These are phyloP conservation scores for Bujurquina vittata DNA, from an alignment of 2,113 vertebrate species.

Conservation along the genomic window DNA sequence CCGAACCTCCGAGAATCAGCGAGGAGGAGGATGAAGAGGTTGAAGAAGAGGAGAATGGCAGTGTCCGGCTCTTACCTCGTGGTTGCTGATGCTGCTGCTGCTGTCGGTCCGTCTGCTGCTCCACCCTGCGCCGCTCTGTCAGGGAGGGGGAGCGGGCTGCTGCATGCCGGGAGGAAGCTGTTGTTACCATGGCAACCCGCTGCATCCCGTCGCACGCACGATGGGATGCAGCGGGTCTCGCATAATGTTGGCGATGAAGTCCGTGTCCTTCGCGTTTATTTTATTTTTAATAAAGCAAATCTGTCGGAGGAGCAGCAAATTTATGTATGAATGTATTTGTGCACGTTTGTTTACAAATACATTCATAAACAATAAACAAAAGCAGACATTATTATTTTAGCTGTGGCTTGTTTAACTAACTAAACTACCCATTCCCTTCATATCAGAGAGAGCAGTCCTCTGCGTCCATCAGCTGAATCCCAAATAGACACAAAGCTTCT, in stretches of 20 bases:
- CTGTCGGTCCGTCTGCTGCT: conserved; percentile 41
- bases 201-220: background rate
- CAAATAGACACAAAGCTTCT: too few relatives aligned
- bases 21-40: background rate
- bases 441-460: too few relatives aligned
- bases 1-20: background rate
- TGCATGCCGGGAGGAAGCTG: conserved; percentile 50
- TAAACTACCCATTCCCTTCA: too few relatives aligned
- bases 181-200: conserved; percentile 39
- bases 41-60: background rate
- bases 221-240: background rate
- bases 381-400: too few relatives aligned
- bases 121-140: conserved; percentile 42
- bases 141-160: background rate
- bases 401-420: too few relatives aligned
- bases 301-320: too few relatives aligned
- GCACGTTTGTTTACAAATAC: too few relatives aligned
- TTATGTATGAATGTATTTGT: too few relatives aligned
- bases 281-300: too few relatives aligned
- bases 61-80: conserved; percentile 33
- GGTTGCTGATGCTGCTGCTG: conserved; percentile 18
- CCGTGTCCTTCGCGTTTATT: too few relatives aligned
- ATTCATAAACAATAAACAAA: too few relatives aligned
- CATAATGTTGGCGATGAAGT: background rate
- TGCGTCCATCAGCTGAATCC: too few relatives aligned